Evolutionary conservation across 1,140 invertebrate genomes (phyloP), one percentile per base, ranked within the genome.

Genomic region (Proctacanthus coquilletti): DNA sequence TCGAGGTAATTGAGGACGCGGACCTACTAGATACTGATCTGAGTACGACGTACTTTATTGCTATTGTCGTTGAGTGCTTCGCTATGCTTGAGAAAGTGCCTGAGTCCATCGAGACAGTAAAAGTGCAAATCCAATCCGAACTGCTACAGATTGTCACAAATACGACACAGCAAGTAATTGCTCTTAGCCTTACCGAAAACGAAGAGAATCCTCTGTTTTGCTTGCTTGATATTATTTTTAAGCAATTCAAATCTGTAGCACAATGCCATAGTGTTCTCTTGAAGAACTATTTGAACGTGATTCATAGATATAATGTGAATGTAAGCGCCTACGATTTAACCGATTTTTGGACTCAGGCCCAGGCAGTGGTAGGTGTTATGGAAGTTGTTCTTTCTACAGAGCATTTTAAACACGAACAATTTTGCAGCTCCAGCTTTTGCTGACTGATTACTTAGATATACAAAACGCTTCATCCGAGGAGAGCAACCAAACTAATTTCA

Each of bases 261-360:
- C 60, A 66, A 30, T 71, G 75, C 13, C 83, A 88, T 56, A 52
- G 69, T 27, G 53, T 68, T 20, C 62, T 82, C 11, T 53, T 86
- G 3, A 66, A 64, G 14, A 67, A 71, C 47, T 72, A 81, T 40
- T 65, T 71, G 25, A 53, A 70, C 41, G 64, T 71, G 23, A 60
- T 61, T 20, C 64, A 68, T 50, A 68, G 67, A 36, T 66, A 75
- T 48, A 61, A 68, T 21, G 54, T 64, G 9, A 45, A 65, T 15
- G 64, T 69, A 42, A 53, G 70, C 3, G 64, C 76, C 3, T 89
- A 91, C 61, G 76, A 77, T 45, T 75, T 85, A 48, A 71, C 75
- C 11, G 80, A 89, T 60, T 84, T 89, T 45, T 93, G 88, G 87
- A 76, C 73, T 21, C 81, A 84, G 51, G 78, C 91, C 17, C 88